Evolutionary conservation across 37 sponge, comb jelly and placozoan genomes (phyloP), one percentile per base, ranked within the genome.

Genomic region (Crambe crambe): DNA sequence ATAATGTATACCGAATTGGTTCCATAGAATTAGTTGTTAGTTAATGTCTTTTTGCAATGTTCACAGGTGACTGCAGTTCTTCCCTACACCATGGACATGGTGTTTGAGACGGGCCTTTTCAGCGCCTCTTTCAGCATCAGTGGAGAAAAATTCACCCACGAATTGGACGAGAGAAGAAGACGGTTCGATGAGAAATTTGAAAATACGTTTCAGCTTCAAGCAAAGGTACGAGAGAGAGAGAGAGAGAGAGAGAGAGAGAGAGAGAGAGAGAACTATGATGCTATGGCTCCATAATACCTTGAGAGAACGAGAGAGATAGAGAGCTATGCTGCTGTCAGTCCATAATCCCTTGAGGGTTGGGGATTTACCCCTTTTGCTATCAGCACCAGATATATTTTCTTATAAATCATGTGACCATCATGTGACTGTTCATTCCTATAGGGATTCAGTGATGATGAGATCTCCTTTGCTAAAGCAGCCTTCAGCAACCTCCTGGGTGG

Each of bases 401-500:
- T 6, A n/a, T n/a, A n/a, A 15, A 47, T 47, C 51, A 47, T 12
- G 12, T 47, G 51, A 47, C 51, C 30, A 34, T 65, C 66, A 65
- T 65, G 66, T 65, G 31, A 65, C 32, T 62, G 36, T 43, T 54
- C 12, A 32, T 38, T 44, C 40, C 2, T 42, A 35, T 80, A 96
- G 91, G 93, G 93, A 9, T 99, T 89, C 59, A 62, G 56, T 51
- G 82, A 88, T 2, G 68, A 76, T 32, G 74, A 94, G 67, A 57
- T 99, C 1, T 40, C 58, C 4, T 97, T 96, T 83, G 99, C 95
- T 10, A 86, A 87, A 42, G 87, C 88, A 26, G 93, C 91, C 18
- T 92, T 99, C 78, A 99, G 99, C 56, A 96, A 94, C 72, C 83
- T 96, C 34, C 75, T 99, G 76, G 99, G 99, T 57, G 97, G 99